These are phyloP conservation scores for Nebria salina DNA, from an alignment of 2,888 invertebrate species.

Conservation along the genomic window DNA sequence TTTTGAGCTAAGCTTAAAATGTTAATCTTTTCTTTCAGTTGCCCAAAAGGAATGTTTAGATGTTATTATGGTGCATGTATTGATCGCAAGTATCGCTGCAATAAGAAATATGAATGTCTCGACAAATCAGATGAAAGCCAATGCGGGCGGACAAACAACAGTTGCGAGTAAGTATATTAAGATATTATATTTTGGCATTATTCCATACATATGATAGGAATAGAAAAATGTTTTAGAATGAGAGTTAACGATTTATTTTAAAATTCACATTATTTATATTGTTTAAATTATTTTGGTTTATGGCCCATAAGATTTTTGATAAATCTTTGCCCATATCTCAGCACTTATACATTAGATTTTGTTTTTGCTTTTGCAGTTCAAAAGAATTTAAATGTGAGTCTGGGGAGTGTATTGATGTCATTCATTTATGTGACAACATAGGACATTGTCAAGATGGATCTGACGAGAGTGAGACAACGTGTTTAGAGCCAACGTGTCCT, in stretches of 20 bases:
- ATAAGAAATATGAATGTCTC: constrained; percentile 54
- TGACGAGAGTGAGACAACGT: constrained; percentile 51
- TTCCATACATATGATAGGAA: background rate
- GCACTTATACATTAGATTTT: background rate
- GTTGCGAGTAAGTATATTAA: constrained; percentile 50
- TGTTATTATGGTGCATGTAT: constrained; percentile 59
- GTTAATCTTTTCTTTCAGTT: constrained; percentile 47
- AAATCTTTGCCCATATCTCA: too few relatives aligned
- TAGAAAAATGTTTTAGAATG: too few relatives aligned
- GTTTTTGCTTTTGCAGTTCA: constrained; percentile 25
- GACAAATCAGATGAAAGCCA: constrained; percentile 55
- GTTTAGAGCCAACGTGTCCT: constrained; percentile 51
- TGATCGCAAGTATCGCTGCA: constrained; percentile 53
- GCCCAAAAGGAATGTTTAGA: constrained; percentile 53
- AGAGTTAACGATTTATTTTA: too few relatives aligned
- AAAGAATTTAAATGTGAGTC: constrained; percentile 52
- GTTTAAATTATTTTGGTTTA: too few relatives aligned
- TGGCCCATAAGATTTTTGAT: too few relatives aligned
- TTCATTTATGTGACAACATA: constrained; percentile 51
- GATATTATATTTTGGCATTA: background rate
- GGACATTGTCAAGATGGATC: constrained; percentile 52
- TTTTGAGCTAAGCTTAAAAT: too few relatives aligned
- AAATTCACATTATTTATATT: too few relatives aligned
- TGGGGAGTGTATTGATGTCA: constrained; percentile 49
- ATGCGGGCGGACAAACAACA: constrained; percentile 50